Conservation (phyloP, 2,113 vertebrate species). For the Andinoacara biseriatus region DNA sequence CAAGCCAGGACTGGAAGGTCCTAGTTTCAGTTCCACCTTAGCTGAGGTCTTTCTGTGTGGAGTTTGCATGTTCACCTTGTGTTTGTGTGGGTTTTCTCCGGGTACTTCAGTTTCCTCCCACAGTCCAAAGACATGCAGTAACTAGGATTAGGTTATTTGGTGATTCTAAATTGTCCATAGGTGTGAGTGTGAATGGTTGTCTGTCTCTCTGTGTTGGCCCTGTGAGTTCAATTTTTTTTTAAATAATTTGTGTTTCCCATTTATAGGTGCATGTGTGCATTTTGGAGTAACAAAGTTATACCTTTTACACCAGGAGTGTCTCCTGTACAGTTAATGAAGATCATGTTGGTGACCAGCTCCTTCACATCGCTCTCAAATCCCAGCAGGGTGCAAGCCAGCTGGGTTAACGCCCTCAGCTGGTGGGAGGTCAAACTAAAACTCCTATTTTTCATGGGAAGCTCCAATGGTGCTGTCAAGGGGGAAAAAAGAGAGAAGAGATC, state of each 20-base stretch:
- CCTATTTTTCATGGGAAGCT: conserved; percentile 75
- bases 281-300: conserved; percentile 58
- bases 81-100: no score
- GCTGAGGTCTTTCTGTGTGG: no score
- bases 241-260: not conserved
- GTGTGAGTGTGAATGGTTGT: no score
- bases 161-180: no score
- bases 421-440: conserved; percentile 86
- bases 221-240: no score
- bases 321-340: conserved; percentile 75
- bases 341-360: conserved; percentile 82
- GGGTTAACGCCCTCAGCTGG: conserved; percentile 87
- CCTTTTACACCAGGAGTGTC: conserved; percentile 84
- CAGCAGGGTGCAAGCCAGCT: conserved; percentile 84
- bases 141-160: no score
- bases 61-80: no score
- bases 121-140: no score
- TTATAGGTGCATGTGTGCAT: not conserved
- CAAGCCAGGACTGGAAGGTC: no score
- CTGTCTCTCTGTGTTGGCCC: no score
- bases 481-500: not conserved
- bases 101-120: no score
- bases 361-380: conserved; percentile 85
- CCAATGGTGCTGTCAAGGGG: conserved; percentile 79
- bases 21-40: no score